Base-by-base conservation (phyloP, 1,140 invertebrate genomes). In the Panagrolaimus sp. region DNA sequence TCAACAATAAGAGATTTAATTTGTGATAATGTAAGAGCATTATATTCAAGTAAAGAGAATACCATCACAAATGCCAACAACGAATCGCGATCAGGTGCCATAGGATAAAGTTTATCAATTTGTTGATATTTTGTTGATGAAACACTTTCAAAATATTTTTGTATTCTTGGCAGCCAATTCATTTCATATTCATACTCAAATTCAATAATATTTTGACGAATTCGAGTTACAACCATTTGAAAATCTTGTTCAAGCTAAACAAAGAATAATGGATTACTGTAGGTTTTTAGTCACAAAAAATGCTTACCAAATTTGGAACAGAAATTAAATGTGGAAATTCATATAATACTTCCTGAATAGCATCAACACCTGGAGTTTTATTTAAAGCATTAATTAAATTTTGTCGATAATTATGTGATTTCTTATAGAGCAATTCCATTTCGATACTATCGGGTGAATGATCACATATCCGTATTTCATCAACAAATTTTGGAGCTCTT, bases 221-320 rank as follows among this genome's bases (percentile, higher is more conserved):
- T n/a, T 57, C 51, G 51, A 16, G 20, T n/a, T 11, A 27, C 27
- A 27, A 27, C 51, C 13, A 57, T 57, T 20, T n/a, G 27, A 25
- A 57, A 57, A 27, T 57, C 51, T 57, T 57, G 51, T 20, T 57
- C 51, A 27, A 57, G 51, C 51, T 57, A 13, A 57, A 57, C 2
- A 57, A 57, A 57, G 20, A 25, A 11, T 9, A 9, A n/a, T n/a
- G 1, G 9, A 20, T 27, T 23, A 53, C 27, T 0, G 11, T 27
- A 20, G 16, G 9, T 23, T 1, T 9, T n/a, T n/a, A n/a, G n/a
- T n/a, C n/a, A n/a, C n/a, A 9, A 53, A n/a, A 9, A 53, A n/a
- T 25, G 27, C n/a, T 23, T 16, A 57, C 51, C 20, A 57, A 27
- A 25, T 20, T 57, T 2, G 51, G 20, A 16, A 25, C 20, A 20